These are phyloP conservation scores for Ganaspis brasiliensis DNA, from an alignment of 2,888 invertebrate species.

Conservation along the genomic window DNA sequence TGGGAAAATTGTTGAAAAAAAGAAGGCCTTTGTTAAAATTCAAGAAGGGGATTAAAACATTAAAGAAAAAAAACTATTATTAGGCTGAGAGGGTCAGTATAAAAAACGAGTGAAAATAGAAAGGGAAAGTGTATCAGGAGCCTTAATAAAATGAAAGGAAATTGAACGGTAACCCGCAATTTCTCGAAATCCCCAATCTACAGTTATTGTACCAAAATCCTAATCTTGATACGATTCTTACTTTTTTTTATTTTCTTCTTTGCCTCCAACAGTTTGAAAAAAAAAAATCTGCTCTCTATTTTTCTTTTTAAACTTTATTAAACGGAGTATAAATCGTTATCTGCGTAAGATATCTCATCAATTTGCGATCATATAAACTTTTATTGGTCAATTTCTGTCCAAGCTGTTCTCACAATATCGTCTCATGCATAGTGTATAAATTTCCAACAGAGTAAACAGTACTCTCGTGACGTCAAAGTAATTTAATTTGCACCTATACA, in stretches of 20 bases:
- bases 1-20: no score
- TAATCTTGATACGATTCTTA: conserved; percentile 14
- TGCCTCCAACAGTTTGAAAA: neutral
- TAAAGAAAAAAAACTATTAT: neutral
- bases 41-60: neutral
- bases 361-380: neutral
- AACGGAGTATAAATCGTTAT: neutral
- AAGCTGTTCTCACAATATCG: conserved; percentile 8
- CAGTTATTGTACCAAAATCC: neutral
- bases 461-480: conserved; percentile 10
- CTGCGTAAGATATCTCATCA: neutral
- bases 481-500: conserved; percentile 9
- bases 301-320: neutral
- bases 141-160: conserved; percentile 17
- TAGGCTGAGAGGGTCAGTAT: neutral
- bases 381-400: neutral
- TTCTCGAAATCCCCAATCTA: conserved; percentile 29
- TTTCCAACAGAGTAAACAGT: conserved; percentile 8
- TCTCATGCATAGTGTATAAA: conserved; percentile 36
- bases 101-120: conserved; percentile 9
- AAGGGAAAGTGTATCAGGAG: conserved; percentile 12
- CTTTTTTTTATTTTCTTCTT: neutral
- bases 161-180: conserved; percentile 4
- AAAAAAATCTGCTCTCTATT: no score
- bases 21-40: no score